Evolutionary conservation across 2,888 invertebrate genomes (phyloP).

Genomic region (Myathropa florea): DNA sequence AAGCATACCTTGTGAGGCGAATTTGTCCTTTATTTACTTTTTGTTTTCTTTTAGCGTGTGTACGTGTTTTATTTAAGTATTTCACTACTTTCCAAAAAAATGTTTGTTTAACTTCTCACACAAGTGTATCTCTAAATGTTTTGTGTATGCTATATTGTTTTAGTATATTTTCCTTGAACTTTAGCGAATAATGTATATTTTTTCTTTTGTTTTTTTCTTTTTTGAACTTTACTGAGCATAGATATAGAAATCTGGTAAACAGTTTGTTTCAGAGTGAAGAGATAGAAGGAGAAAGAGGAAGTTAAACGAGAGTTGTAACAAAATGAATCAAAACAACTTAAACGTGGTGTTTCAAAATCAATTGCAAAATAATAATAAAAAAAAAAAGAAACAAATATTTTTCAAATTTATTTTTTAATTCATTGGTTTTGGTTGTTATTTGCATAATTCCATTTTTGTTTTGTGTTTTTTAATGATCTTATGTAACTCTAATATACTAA

Average conservation of each 20-base stretch:
- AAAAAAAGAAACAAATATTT: background rate
- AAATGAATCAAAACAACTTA: background rate
- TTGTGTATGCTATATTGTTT: constrained; percentile 6
- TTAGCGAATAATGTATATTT: constrained; percentile 49
- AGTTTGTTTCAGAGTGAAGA: constrained; percentile 14
- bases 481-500: constrained; percentile 46
- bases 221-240: constrained; percentile 48
- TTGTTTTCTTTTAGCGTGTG: background rate
- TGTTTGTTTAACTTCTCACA: background rate
- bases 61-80: background rate
- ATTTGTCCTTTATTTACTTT: background rate
- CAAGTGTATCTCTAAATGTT: constrained; percentile 14
- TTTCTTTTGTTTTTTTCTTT: background rate
- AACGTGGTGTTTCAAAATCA: constrained; percentile 5
- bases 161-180: constrained; percentile 23
- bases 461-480: constrained; percentile 27
- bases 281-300: background rate
- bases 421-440: background rate
- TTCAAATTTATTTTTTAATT: background rate
- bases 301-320: constrained; percentile 14
- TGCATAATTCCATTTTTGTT: constrained; percentile 4
- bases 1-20: background rate
- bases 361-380: background rate
- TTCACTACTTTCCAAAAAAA: constrained; percentile 47
- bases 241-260: constrained; percentile 22